phyloP scores from a whole-genome alignment of 2,797 vertebrate species.

The Limosa lapponica region DNA sequence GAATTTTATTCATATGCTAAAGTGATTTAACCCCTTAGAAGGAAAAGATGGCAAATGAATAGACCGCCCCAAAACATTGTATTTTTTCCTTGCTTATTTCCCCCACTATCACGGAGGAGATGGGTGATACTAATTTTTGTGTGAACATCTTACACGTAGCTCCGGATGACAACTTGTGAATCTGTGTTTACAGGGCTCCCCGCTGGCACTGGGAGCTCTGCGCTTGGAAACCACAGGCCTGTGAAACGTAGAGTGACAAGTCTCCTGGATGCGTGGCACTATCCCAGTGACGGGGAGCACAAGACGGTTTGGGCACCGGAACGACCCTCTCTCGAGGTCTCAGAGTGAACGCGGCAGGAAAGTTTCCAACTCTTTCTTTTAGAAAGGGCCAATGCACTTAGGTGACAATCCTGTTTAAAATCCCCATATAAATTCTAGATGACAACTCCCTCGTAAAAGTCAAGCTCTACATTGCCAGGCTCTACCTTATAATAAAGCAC shows the following conservation, averaged over 20 bases:
- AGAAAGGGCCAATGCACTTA: neutral
- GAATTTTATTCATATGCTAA: neutral
- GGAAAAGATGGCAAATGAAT: neutral
- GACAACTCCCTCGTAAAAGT: neutral
- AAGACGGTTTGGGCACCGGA: neutral
- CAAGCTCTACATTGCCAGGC: neutral
- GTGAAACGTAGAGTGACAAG: neutral
- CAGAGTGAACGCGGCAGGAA: neutral
- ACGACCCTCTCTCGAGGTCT: neutral
- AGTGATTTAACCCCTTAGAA: neutral
- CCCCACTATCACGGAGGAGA: neutral
- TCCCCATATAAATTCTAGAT: neutral
- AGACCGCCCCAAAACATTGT: neutral
- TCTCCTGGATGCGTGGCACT: neutral
- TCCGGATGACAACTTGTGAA: neutral
- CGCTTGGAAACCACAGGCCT: neutral
- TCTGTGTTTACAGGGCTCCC: neutral
- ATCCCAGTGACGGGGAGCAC: fast-evolving
- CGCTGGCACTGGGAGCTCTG: neutral
- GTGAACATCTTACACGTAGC: neutral
- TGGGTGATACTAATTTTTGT: neutral
- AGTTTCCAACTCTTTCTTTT: neutral
- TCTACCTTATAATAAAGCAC: neutral
- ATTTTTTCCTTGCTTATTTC: neutral
- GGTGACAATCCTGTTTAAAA: neutral